These are phyloP conservation scores for Pteropus rufus DNA, from an alignment of 2,797 vertebrate species.

Conservation along the genomic window DNA sequence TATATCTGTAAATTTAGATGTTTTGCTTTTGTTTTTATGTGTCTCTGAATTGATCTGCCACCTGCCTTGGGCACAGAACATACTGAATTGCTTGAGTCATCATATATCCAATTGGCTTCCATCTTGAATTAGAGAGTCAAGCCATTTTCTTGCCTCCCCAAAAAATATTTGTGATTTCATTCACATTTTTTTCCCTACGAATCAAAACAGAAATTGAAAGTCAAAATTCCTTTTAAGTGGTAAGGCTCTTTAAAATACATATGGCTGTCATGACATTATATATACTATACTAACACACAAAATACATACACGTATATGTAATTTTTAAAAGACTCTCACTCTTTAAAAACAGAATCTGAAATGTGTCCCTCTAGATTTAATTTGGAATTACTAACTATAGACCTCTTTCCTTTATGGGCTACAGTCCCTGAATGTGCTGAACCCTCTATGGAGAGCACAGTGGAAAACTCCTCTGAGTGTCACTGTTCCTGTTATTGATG, in stretches of 20 bases:
- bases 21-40: not conserved
- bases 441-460: slow-evolving; percentile 66
- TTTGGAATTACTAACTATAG: not conserved
- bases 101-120: not conserved
- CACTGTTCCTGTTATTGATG: slow-evolving; percentile 85
- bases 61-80: slow-evolving; percentile 6
- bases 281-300: not conserved
- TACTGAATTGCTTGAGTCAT: not conserved
- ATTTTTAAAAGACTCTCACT: not conserved
- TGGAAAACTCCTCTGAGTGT: slow-evolving; percentile 82
- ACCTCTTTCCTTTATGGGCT: not conserved
- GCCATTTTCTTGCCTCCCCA: slow-evolving; percentile 49
- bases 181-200: slow-evolving; percentile 4
- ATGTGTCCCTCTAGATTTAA: not conserved
- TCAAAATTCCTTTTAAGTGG: slow-evolving; percentile 24
- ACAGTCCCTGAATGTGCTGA: slow-evolving; percentile 66
- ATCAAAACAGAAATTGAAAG: slow-evolving; percentile 37
- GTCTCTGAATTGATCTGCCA: not conserved
- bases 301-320: not conserved
- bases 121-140: not conserved
- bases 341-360: slow-evolving; percentile 23
- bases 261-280: not conserved
- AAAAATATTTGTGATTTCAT: slow-evolving; percentile 34
- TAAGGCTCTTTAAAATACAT: not conserved
- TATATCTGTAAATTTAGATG: not conserved